Base-by-base conservation (phyloP, 2,113 vertebrate genomes). In the Neopipo cinnamomea region DNA sequence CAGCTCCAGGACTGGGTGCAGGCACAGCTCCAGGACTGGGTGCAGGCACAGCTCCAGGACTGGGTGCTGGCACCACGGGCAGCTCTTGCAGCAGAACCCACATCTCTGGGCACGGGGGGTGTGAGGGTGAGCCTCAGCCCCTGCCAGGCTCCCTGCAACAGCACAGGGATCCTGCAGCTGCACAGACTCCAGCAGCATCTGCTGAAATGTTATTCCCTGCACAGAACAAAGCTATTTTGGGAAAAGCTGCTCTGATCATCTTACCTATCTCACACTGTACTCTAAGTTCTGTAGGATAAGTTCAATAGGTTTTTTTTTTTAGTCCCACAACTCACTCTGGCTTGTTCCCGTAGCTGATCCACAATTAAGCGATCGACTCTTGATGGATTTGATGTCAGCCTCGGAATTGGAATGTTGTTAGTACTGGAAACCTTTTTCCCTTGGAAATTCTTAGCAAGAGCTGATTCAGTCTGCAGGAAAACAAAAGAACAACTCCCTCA, bases 281-380 rank as follows among this genome's bases (percentile, higher is more conserved):
- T 88, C n/a, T 27, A 61, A 75, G 63, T 41, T 85, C 53, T 79
- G 31, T 30, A 33, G 20, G 22, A 4, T 25, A 88, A 85, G 28
- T 21, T 95, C 28, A 93, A 77, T 8, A 85, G 37, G 7, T 79
- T 59, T 76, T 63, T 76, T 77, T 73, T 47, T 85, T 70, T 67
- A 94, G 22, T 66, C 39, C 44, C 49, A 47, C 56, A 96, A 96
- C 98, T 98, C 97, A 98, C 98, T 97, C 98, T 98, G 92, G 98
- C 98, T 97, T 98, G 98, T 96, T 98, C 98, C 91, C 98, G 98
- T 75, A 98, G 97, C 97, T 98, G 98, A 97, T 98, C 98, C 97
- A 98, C 98, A 97, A 98, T 98, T 97, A 98, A 97, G 25, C 98
- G 98, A 96, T 98, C 98, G 87, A 98, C 98, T 97, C 98, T 97